Evolutionary conservation across 2,113 vertebrate genomes (phyloP), one percentile per base, ranked within the genome.

Genomic region (Xyrauchen texanus): DNA sequence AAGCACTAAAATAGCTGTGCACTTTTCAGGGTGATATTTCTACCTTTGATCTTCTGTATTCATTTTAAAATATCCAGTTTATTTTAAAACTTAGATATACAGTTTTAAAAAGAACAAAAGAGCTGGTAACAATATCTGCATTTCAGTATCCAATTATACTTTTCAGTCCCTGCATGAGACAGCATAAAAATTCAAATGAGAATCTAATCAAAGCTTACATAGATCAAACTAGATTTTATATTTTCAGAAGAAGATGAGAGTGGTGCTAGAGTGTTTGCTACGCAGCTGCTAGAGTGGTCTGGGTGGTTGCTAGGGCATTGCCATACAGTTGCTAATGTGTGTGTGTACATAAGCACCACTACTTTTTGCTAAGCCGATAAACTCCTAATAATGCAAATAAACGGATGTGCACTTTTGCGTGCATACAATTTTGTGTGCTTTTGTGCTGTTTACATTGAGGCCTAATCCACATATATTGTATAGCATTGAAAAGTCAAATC

Each of bases 61-160:
- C 8, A 44, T 55, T 8, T 9, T 42, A 64, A 53, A 42, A 63
- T 47, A 34, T 62, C 15, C 11, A 15, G n/a, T 74, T 74, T 62
- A 74, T 62, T 62, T 74, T 62, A 51, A 11, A 51, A n/a, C 58
- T 34, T 9, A 49, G 58, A 74, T 51, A 74, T 63, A 63, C 42
- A 16, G 46, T 12, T 52, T 74, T 34, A 74, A 71, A 4, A 58
- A 10, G 16, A 74, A 60, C 46, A 10, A 8, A 72, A 16, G 8
- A 15, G 21, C 21, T 34, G 21, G 44, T 7, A 7, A 10, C 16
- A 62, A 62, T 7, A 62, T 42, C 21, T 5, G 55, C n/a, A 47
- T 65, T 62, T 63, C 10, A 69, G 60, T 45, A 68, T 61, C 21
- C 44, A 47, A 63, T 62, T 62, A 55, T 44, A 58, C 65, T 72